Evolutionary conservation across 2,888 invertebrate genomes (phyloP).

Genomic region (Diaprepes abbreviatus): DNA sequence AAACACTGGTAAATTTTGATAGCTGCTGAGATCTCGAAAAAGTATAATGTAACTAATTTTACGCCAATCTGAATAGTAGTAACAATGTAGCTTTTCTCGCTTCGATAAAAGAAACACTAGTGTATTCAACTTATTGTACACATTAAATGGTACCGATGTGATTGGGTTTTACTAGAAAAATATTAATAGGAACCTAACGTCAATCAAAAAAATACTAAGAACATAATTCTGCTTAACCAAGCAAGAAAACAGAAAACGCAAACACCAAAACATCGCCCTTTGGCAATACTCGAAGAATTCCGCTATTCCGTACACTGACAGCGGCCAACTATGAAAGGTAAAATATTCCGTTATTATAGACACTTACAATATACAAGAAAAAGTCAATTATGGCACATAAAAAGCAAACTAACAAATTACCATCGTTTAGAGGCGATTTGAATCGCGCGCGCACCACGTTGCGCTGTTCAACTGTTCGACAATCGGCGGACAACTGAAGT

Average conservation of each 20-base stretch:
- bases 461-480: conserved; percentile 52
- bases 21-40: no score
- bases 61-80: no score
- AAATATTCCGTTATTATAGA: conserved; percentile 42
- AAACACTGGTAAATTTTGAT: no score
- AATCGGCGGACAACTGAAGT: conserved; percentile 62
- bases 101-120: no score
- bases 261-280: conserved; percentile 30
- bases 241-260: conserved; percentile 16
- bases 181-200: neutral
- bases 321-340: conserved; percentile 38
- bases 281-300: conserved; percentile 21
- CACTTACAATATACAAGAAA: conserved; percentile 40
- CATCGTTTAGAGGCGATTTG: conserved; percentile 31
- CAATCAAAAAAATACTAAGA: conserved; percentile 7
- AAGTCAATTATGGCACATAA: conserved; percentile 44
- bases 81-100: no score
- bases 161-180: no score
- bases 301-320: conserved; percentile 44
- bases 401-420: conserved; percentile 29
- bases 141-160: no score
- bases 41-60: no score
- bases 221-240: conserved; percentile 11
- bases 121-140: no score
- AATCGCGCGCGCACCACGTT: conserved; percentile 52